phyloP scores from a whole-genome alignment of 2,888 invertebrate species.

The Seladonia tumulorum region DNA sequence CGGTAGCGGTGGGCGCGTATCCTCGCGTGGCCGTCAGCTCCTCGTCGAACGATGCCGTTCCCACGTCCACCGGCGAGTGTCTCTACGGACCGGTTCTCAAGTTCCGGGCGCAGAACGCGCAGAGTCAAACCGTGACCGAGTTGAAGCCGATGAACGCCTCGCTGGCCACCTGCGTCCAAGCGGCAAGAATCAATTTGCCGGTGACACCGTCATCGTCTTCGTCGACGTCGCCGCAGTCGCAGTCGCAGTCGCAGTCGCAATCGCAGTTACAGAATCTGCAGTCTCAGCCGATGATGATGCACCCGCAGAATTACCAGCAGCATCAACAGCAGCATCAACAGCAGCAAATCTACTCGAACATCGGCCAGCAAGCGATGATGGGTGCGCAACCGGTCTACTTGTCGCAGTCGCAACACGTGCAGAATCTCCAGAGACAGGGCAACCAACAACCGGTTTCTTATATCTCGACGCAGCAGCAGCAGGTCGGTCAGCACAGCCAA shows the following conservation, averaged over 20 bases:
- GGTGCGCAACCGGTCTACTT: constrained; percentile 71
- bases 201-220: constrained; percentile 58
- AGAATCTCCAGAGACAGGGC: constrained; percentile 68
- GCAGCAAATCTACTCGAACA: constrained; percentile 81
- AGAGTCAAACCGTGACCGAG: constrained; percentile 67
- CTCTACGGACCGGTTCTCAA: constrained; percentile 83
- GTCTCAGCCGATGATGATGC: constrained; percentile 71
- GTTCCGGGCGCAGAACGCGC: constrained; percentile 78
- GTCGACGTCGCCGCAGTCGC: too few relatives aligned
- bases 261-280: constrained; percentile 64
- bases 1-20: constrained; percentile 46
- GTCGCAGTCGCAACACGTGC: constrained; percentile 69
- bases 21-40: constrained; percentile 64
- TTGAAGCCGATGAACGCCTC: constrained; percentile 64
- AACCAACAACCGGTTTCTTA: constrained; percentile 70
- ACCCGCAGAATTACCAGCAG: constrained; percentile 79
- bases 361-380: constrained; percentile 61
- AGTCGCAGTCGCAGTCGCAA: background rate
- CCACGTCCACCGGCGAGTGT: constrained; percentile 74
- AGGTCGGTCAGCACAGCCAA: constrained; percentile 57
- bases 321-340: constrained; percentile 81
- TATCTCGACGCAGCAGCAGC: constrained; percentile 73
- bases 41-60: constrained; percentile 49
- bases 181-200: constrained; percentile 69
- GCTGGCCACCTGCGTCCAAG: constrained; percentile 69